Base-by-base conservation (phyloP, 2,888 invertebrate genomes). In the Hydraecia micacea region DNA sequence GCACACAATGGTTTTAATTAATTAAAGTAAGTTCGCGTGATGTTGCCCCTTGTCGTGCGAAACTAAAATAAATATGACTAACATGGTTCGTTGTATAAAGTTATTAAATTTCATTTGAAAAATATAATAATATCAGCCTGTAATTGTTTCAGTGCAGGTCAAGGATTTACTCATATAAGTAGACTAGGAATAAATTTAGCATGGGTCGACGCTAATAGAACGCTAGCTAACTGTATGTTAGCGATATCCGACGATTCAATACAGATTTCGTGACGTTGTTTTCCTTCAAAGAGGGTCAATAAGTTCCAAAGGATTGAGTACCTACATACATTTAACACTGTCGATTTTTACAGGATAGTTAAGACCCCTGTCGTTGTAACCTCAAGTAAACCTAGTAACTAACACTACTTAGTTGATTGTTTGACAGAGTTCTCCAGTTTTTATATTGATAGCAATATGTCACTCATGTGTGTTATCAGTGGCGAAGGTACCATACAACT, bases 21-120 rank as follows among this genome's bases (percentile, higher is more conserved):
- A 79, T 83, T 84, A 71, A 82, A 88, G 21, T 89, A 86, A 86
- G 87, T 84, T 87, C 81, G 82, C 79, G 70, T 89, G 79, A 88
- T 39, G 18, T 36, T 52, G 89, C 87, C 73, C 75, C 73, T 62
- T 78, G 66, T 49, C 76, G 66, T 63, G 79, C 58, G 58, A 15
- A 42, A 86, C 62, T 65, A 49, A 75, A 72, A 83, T 85, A 85
- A 85, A 81, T 77, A 85, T 84, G 68, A 73, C 28, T n/a, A 75
- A 81, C 84, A 69, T 71, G 73, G 46, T 28, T 9, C 32, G 52
- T 32, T 70, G 65, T 58, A 52, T 55, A 42, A 55, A 55, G 55
- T 62, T 66, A 73, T 69, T 83, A 60, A 6, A 52, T 70, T 84
- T 62, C 32, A 6, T 58, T 8, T 73, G 15, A 36, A 63, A 70